These are phyloP conservation scores for Pungitius pungitius DNA, from an alignment of 2,113 vertebrate species.

Conservation along the genomic window DNA sequence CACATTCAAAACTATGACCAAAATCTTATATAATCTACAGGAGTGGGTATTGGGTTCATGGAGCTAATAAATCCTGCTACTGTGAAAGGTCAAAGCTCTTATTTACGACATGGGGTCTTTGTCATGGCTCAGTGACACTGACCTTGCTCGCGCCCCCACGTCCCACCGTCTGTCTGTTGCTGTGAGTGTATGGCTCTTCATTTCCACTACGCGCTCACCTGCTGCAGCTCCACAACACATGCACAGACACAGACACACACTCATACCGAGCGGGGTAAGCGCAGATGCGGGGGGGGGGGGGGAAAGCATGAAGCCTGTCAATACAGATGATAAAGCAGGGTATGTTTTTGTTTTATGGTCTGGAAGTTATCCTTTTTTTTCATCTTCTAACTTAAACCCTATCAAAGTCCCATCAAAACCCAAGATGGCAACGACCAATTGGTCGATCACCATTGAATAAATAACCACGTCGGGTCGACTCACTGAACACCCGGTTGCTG, in stretches of 20 bases:
- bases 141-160: constrained; percentile 62
- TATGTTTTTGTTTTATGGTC: too few species aligned
- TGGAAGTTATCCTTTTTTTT: too few species aligned
- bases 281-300: constrained; percentile 33
- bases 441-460: too few species aligned
- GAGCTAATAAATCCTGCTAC: constrained; percentile 62
- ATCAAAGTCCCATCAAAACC: too few species aligned
- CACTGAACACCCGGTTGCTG: too few species aligned
- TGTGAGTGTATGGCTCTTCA: constrained; percentile 34
- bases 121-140: constrained; percentile 67
- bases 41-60: constrained; percentile 34
- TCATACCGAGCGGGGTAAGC: neutral
- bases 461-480: too few species aligned
- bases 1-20: neutral
- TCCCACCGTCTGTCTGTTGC: constrained; percentile 43
- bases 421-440: neutral
- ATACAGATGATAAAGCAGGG: too few species aligned
- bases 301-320: too few species aligned
- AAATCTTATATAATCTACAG: constrained; percentile 22
- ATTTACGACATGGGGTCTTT: constrained; percentile 69
- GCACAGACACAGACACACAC: constrained; percentile 2
- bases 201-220: constrained; percentile 22
- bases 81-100: constrained; percentile 67
- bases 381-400: too few species aligned
- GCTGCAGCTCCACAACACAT: constrained; percentile 17